A percentile compares a stretch with the other conserved stretches of the same genome.
Evolutionary conservation across 2,797 vertebrate genomes (phyloP).

Genomic region (Halcyon smyrnensis): DNA sequence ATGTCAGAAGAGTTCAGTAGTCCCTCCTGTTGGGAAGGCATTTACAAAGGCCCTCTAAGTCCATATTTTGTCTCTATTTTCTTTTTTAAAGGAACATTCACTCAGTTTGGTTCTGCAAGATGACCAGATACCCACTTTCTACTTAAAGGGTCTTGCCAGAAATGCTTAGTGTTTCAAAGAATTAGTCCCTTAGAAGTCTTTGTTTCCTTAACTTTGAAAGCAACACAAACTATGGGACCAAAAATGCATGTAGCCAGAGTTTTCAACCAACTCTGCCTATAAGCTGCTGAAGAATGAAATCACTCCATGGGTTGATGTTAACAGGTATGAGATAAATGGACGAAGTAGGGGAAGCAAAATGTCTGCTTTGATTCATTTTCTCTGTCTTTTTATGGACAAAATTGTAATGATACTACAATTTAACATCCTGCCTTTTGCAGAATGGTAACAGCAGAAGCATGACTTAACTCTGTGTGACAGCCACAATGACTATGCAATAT

Average conservation of each 20-base stretch:
- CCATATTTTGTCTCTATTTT: neutral
- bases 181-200: neutral
- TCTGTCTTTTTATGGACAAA: neutral
- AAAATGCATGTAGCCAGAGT: neutral
- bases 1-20: neutral
- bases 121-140: neutral
- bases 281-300: neutral
- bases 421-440: neutral
- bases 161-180: neutral
- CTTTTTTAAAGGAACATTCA: neutral
- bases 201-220: neutral
- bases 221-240: neutral
- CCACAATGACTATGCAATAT: neutral
- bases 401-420: neutral
- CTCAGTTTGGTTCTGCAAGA: neutral
- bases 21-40: neutral
- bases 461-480: neutral
- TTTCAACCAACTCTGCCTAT: neutral
- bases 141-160: neutral
- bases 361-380: neutral
- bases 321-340: neutral
- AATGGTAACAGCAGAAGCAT: neutral
- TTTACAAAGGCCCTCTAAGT: neutral
- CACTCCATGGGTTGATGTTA: neutral
- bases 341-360: neutral